Percentiles rank a stretch among this genome's conserved stretches.
Conservation (phyloP, 1,140 invertebrate species). For the Scaptomyza pallida region DNA sequence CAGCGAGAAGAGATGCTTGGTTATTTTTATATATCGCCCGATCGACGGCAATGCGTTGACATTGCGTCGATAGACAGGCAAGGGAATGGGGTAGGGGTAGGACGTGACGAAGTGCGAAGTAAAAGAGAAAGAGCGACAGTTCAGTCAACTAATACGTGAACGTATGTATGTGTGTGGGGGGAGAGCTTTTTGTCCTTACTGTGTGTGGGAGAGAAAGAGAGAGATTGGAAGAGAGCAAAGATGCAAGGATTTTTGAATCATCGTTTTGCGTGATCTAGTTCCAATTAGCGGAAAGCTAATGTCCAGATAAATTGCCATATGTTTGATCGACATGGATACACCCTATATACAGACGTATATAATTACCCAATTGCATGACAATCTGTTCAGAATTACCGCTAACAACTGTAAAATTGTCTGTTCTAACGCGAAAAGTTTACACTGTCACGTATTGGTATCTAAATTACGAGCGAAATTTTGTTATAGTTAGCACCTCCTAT, state of each 20-base stretch:
- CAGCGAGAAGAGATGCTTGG: constrained; percentile 11
- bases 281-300: too few species aligned
- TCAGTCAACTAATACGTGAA: constrained; percentile 9
- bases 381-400: constrained; percentile 4
- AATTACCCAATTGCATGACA: constrained; percentile 5
- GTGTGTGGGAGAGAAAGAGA: too few species aligned
- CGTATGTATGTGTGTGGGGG: too few species aligned
- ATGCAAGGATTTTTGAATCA: too few species aligned
- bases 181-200: constrained; percentile 3
- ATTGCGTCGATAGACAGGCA: constrained; percentile 3
- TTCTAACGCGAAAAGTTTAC: neutral
- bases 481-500: constrained; percentile 1
- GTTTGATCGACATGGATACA: too few species aligned
- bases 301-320: too few species aligned
- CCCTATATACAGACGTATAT: neutral
- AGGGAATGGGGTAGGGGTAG: neutral
- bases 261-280: too few species aligned
- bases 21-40: constrained; percentile 15
- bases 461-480: constrained; percentile 8
- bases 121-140: constrained; percentile 10
- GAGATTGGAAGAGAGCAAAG: too few species aligned
- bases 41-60: constrained; percentile 7
- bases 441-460: neutral
- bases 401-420: neutral
- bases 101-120: neutral